These are phyloP conservation scores for Muscina levida DNA, from an alignment of 2,888 invertebrate genomes.

Conservation along the genomic window DNA sequence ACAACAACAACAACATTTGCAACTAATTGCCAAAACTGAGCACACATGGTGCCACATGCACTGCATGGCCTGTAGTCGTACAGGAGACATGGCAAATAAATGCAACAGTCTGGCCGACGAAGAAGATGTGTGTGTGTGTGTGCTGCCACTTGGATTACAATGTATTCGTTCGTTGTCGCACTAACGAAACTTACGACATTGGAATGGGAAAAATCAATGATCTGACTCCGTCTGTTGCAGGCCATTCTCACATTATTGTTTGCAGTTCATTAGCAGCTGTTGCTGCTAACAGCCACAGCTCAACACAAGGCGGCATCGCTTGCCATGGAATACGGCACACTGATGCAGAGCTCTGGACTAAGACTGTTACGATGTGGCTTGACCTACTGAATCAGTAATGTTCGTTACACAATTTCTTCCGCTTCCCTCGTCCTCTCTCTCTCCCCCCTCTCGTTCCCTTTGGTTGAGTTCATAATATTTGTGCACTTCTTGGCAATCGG, in stretches of 20 bases:
- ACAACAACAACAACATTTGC: too few relatives aligned
- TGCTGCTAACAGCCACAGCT: conserved; percentile 37
- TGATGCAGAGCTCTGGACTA: conserved; percentile 3
- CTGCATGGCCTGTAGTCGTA: too few relatives aligned
- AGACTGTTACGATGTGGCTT: conserved; percentile 23
- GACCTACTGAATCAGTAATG: conserved; percentile 35
- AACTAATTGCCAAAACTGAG: too few relatives aligned
- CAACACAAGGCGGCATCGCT: conserved; percentile 28
- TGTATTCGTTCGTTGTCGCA: neutral
- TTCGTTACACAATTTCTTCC: too few relatives aligned
- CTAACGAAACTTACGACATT: neutral
- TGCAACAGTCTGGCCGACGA: too few relatives aligned
- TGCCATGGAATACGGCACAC: neutral
- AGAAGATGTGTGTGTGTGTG: neutral
- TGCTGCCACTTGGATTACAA: neutral
- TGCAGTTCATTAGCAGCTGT: conserved; percentile 50
- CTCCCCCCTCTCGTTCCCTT: conserved; percentile 17
- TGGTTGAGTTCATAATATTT: conserved; percentile 42
- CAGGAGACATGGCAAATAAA: too few relatives aligned
- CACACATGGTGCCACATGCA: too few relatives aligned
- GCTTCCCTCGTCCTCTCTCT: neutral
- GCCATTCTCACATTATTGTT: conserved; percentile 19
- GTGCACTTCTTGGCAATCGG: conserved; percentile 1
- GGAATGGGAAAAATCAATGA: neutral
- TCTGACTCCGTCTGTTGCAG: neutral